phyloP scores from a whole-genome alignment of 2,797 vertebrate genomes.

The Melopsittacus undulatus region DNA sequence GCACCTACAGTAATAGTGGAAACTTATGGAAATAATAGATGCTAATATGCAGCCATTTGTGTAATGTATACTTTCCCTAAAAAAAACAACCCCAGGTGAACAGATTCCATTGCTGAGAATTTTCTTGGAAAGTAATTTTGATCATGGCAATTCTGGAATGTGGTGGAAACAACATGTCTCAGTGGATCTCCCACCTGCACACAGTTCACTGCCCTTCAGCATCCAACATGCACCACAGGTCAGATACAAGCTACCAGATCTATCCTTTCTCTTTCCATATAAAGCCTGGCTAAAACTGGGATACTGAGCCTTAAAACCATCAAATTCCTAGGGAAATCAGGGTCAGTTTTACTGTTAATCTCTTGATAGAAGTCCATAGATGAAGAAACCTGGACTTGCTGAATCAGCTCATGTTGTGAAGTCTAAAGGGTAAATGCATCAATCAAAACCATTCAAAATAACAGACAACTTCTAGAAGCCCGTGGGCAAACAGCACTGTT shows the following conservation, averaged over 20 bases:
- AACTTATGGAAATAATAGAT: not conserved
- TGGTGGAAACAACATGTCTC: not conserved
- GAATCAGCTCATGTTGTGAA: not conserved
- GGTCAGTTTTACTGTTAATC: not conserved
- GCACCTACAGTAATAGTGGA: not conserved
- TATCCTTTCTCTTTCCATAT: not conserved
- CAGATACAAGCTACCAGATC: not conserved
- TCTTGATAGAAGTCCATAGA: not conserved
- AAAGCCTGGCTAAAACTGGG: not conserved
- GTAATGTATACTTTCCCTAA: not conserved
- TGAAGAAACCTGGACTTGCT: constrained; percentile 22
- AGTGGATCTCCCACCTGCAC: not conserved
- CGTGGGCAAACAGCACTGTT: not conserved
- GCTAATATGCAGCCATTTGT: not conserved
- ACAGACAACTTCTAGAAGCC: not conserved
- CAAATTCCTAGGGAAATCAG: not conserved
- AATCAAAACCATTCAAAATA: not conserved
- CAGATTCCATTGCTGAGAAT: not conserved
- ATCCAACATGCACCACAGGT: not conserved
- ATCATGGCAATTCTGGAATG: not conserved
- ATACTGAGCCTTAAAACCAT: not conserved
- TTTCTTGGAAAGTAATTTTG: not conserved
- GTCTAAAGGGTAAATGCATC: constrained; percentile 3
- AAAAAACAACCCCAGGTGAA: not conserved
- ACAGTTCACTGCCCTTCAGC: not conserved